A percentile compares a stretch with the other conserved stretches of the same genome.
phyloP scores from a whole-genome alignment of 2,113 vertebrate genomes.

The Burhinus oedicnemus region DNA sequence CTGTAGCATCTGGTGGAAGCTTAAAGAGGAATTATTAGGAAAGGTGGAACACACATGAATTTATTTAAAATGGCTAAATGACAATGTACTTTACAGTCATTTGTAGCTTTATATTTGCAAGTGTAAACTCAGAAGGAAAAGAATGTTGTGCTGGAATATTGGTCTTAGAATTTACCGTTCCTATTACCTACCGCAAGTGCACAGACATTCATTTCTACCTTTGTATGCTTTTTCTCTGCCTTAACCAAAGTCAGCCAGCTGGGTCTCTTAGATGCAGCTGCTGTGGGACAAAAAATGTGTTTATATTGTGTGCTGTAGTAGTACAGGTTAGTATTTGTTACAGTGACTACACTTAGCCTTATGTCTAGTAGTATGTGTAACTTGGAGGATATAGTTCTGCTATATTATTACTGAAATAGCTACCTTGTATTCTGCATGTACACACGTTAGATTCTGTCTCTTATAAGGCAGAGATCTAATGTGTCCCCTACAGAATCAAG shows the following conservation, averaged over 20 bases:
- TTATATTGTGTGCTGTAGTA: not conserved
- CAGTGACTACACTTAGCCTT: not conserved
- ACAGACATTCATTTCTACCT: not conserved
- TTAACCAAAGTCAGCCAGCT: not conserved
- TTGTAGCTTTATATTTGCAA: not conserved
- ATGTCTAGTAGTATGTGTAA: not conserved
- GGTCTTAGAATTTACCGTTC: not conserved
- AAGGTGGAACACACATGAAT: not conserved
- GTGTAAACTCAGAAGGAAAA: not conserved
- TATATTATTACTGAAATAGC: not conserved
- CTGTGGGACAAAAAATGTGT: not conserved
- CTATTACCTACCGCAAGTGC: fast-evolving
- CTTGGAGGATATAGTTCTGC: not conserved
- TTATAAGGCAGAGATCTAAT: fast-evolving
- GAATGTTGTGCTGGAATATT: not conserved
- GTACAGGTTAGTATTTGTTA: not conserved
- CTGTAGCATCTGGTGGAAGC: constrained; percentile 32
- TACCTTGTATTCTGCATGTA: fast-evolving
- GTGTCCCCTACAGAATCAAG: fast-evolving
- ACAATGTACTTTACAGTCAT: not conserved
- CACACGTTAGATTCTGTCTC: not conserved
- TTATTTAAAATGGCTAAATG: not conserved
- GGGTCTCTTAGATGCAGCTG: not conserved
- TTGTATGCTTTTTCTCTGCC: not conserved
- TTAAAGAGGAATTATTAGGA: not conserved